Base-by-base conservation (phyloP, 2,113 vertebrate species). In the Madoqua kirkii region DNA sequence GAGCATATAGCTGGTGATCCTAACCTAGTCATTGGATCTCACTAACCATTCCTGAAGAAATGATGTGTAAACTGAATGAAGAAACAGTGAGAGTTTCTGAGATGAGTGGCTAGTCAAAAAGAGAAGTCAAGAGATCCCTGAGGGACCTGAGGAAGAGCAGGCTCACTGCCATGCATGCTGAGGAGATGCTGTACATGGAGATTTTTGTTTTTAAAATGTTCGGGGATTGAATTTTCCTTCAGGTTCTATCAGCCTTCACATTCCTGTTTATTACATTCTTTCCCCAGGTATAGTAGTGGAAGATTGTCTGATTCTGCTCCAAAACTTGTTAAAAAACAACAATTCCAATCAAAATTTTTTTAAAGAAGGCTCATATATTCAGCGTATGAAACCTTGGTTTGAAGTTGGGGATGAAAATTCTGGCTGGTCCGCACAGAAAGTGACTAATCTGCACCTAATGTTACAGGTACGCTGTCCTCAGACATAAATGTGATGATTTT, bases 331-430 rank as follows among this genome's bases (percentile, higher is more conserved):
- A 95, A 99, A 99, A 99, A 99, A 99, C 97, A 99, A 99, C 97
- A 99, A 99, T 98, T 99, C 99, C 98, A 99, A 99, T 98, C 99
- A 99, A 98, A 99, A 99, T 97, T 99, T 99, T 98, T 99, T 99
- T 98, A 99, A 99, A 97, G 99, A 99, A 98, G 99, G 99, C 89
- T 99, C 99, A 1, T 99, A 99, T 98, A 99, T 99, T 85, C 99
- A 99, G 97, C 99, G 99, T 62, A 99, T 99, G 99, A 99, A 99
- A 98, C 99, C 99, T 17, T 99, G 99, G 99, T 99, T 99, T 98
- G 99, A 99, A 98, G 99, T 99, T 59, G 99, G 99, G 10, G 99
- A 99, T 67, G 99, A 99, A 97, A 99, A 99, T 97, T 99, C 99
- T 7, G 99, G 99, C 71, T 99, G 99, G 99, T 99, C 99, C 3